A percentile compares a stretch with the other conserved stretches of the same genome.
Evolutionary conservation across 2,888 invertebrate species (phyloP).

Genomic region (Geotrupes spiniger): DNA sequence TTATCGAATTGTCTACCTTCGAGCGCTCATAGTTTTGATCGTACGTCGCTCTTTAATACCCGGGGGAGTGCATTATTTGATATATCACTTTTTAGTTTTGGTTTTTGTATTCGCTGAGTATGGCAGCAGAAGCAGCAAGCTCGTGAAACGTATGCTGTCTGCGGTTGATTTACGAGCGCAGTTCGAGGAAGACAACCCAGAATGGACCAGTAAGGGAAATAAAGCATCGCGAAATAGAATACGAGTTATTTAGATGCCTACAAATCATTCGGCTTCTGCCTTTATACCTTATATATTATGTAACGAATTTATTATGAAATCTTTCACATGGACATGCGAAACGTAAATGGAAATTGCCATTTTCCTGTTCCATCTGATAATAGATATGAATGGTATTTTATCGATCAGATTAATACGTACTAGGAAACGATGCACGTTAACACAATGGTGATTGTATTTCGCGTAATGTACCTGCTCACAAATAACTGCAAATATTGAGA

Average conservation of each 20-base stretch:
- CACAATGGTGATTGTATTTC: too few species aligned
- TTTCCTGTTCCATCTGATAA: too few species aligned
- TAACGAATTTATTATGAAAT: conserved; percentile 5
- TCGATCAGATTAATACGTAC: too few species aligned
- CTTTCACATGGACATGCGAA: not conserved
- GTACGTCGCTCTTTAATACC: conserved; percentile 1
- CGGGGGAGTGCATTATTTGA: conserved; percentile 5
- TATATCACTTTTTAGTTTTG: conserved; percentile 14
- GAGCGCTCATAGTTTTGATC: not conserved
- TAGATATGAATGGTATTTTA: too few species aligned
- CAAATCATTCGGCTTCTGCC: conserved; percentile 42
- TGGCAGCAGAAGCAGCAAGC: conserved; percentile 27
- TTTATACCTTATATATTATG: conserved; percentile 7
- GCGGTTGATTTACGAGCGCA: conserved; percentile 44
- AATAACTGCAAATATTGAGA: too few species aligned
- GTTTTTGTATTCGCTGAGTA: conserved; percentile 25
- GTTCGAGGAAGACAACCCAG: conserved; percentile 33
- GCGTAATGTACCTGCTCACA: too few species aligned
- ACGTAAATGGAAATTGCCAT: too few species aligned
- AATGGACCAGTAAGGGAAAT: conserved; percentile 44
- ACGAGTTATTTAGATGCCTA: conserved; percentile 49
- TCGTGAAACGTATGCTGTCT: conserved; percentile 48
- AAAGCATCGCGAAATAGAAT: conserved; percentile 50
- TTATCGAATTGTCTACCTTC: too few species aligned
- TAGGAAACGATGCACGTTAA: too few species aligned